Evolutionary conservation across 2,888 invertebrate genomes (phyloP).

Genomic region (Agriopis marginaria): DNA sequence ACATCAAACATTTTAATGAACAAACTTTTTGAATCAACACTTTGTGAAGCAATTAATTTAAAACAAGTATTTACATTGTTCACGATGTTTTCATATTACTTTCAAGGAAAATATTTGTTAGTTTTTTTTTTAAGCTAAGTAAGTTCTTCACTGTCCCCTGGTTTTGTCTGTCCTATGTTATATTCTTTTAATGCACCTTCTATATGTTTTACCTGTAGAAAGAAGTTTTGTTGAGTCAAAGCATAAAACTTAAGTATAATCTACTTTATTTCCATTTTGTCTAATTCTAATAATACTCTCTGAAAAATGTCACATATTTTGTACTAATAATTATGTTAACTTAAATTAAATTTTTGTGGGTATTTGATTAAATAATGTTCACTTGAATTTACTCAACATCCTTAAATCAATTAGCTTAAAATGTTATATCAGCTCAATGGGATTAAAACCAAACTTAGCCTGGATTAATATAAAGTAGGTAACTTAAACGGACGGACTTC

Average conservation of each 20-base stretch:
- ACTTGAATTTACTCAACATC: too few relatives aligned
- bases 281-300: too few relatives aligned
- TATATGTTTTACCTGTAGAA: slow-evolving; percentile 87
- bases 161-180: slow-evolving; percentile 83
- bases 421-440: not conserved
- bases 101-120: slow-evolving; percentile 6
- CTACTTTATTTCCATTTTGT: too few relatives aligned
- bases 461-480: not conserved
- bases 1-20: slow-evolving; percentile 60
- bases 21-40: slow-evolving; percentile 61
- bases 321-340: too few relatives aligned
- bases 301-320: too few relatives aligned
- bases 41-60: slow-evolving; percentile 58
- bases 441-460: not conserved
- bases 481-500: not conserved
- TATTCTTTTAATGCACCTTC: slow-evolving; percentile 88
- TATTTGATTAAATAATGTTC: too few relatives aligned
- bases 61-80: slow-evolving; percentile 41
- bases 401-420: too few relatives aligned
- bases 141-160: slow-evolving; percentile 69
- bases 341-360: too few relatives aligned
- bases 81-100: slow-evolving; percentile 11
- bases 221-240: slow-evolving; percentile 13
- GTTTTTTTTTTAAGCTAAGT: slow-evolving; percentile 63
- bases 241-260: too few relatives aligned